Percentiles rank a stretch among this genome's conserved stretches.
These are phyloP conservation scores for Characodon lateralis DNA, from an alignment of 2,797 vertebrate genomes.

Conservation along the genomic window DNA sequence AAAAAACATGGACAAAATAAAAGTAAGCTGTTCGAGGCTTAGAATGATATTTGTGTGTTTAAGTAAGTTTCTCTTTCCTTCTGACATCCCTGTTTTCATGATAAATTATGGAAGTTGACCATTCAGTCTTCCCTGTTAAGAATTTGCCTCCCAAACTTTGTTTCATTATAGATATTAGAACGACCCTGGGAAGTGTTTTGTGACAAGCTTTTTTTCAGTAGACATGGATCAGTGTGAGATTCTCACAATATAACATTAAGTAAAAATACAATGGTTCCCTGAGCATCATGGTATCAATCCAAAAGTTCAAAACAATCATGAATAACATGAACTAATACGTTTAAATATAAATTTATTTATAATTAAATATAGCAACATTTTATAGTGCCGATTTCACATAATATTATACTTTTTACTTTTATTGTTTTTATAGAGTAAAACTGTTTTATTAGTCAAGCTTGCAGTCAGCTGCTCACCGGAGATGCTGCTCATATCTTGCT, in stretches of 20 bases:
- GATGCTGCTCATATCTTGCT: background rate
- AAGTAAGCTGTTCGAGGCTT: background rate
- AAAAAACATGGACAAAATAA: background rate
- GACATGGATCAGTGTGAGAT: background rate
- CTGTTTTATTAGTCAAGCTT: background rate
- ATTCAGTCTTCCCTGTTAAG: conserved; percentile 19
- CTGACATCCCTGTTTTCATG: conserved; percentile 52
- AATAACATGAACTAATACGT: background rate
- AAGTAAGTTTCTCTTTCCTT: conserved; percentile 31
- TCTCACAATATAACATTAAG: background rate
- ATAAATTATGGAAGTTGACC: conserved; percentile 55
- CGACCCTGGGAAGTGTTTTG: conserved; percentile 48
- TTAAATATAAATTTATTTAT: background rate
- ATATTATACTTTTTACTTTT: background rate
- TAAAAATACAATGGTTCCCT: background rate
- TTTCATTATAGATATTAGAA: conserved; percentile 44
- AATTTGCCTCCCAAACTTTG: conserved; percentile 9
- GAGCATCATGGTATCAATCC: background rate
- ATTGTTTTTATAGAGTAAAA: background rate
- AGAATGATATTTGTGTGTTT: background rate
- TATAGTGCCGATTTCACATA: background rate
- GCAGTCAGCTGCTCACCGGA: background rate
- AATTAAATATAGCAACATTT: background rate
- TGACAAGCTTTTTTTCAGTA: background rate
- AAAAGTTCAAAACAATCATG: background rate